Evolutionary conservation across 2,797 vertebrate genomes (phyloP).

Genomic region (Dryobates pubescens): DNA sequence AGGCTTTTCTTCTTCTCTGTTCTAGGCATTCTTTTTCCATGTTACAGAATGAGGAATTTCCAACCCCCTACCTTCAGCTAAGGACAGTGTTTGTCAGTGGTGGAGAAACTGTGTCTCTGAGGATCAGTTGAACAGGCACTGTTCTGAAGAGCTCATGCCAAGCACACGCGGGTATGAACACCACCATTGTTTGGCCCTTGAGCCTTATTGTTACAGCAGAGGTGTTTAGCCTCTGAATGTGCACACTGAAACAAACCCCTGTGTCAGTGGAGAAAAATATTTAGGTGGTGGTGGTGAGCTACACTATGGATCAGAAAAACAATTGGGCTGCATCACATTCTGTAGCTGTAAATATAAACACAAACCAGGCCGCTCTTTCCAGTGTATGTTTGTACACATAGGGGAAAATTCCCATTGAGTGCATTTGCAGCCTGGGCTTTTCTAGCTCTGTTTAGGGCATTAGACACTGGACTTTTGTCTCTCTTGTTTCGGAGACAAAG

Average conservation of each 20-base stretch:
- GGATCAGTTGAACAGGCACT: background rate
- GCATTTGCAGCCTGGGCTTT: conserved; percentile 51
- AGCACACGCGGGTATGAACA: background rate
- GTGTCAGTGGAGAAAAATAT: background rate
- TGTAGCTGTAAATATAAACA: background rate
- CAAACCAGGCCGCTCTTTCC: conserved; percentile 24
- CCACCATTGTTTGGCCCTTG: background rate
- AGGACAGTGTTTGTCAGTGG: background rate
- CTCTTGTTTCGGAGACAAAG: conserved; percentile 59
- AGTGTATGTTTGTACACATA: conserved; percentile 19
- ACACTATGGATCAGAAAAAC: conserved; percentile 44
- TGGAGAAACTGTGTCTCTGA: background rate
- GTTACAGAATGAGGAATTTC: background rate
- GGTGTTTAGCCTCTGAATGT: background rate
- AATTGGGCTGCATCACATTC: conserved; percentile 41
- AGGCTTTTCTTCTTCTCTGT: background rate
- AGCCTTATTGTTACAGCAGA: background rate
- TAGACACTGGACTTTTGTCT: conserved; percentile 49
- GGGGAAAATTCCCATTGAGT: conserved; percentile 50
- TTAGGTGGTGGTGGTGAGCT: background rate
- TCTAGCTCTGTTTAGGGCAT: conserved; percentile 51
- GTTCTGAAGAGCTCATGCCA: background rate
- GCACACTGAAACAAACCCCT: background rate
- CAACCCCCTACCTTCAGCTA: background rate
- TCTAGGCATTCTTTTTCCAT: background rate